Evolutionary conservation across 2,888 invertebrate genomes (phyloP).

Genomic region (Lithodes maja): DNA sequence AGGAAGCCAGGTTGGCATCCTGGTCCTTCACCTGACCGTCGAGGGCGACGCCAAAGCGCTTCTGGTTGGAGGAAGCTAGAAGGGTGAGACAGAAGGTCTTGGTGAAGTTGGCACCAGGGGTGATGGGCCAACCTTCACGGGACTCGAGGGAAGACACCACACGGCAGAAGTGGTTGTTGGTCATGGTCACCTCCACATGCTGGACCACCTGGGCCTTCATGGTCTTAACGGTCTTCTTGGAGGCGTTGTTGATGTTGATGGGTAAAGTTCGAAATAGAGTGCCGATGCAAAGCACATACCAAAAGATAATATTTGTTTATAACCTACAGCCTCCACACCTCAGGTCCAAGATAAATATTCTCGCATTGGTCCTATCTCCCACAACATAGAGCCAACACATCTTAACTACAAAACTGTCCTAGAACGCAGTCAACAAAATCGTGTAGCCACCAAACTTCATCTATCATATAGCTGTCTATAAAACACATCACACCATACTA

Average conservation of each 20-base stretch:
- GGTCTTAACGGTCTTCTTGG: slow-evolving; percentile 90
- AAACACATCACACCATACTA: too few species aligned
- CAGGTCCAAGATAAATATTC: too few species aligned
- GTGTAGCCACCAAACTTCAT: too few species aligned
- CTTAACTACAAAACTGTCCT: too few species aligned
- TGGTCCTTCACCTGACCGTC: slow-evolving; percentile 92
- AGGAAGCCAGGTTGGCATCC: slow-evolving; percentile 92
- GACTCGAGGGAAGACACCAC: slow-evolving; percentile 89
- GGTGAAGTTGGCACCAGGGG: slow-evolving; percentile 90
- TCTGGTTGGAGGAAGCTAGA: slow-evolving; percentile 90
- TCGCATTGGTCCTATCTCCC: too few species aligned
- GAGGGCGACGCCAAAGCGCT: slow-evolving; percentile 90
- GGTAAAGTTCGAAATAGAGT: too few species aligned
- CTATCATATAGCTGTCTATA: too few species aligned
- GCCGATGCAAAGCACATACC: too few species aligned
- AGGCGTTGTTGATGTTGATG: slow-evolving; percentile 89
- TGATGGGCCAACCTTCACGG: slow-evolving; percentile 94
- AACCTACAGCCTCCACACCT: too few species aligned
- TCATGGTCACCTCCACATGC: slow-evolving; percentile 93
- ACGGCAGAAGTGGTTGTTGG: slow-evolving; percentile 92
- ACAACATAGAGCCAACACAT: too few species aligned
- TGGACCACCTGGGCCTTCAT: slow-evolving; percentile 84
- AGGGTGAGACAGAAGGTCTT: slow-evolving; percentile 92
- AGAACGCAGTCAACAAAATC: too few species aligned
- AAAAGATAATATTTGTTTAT: too few species aligned